These are phyloP conservation scores for Habrosyne pyritoides DNA, from an alignment of 2,888 invertebrate genomes.

Conservation along the genomic window DNA sequence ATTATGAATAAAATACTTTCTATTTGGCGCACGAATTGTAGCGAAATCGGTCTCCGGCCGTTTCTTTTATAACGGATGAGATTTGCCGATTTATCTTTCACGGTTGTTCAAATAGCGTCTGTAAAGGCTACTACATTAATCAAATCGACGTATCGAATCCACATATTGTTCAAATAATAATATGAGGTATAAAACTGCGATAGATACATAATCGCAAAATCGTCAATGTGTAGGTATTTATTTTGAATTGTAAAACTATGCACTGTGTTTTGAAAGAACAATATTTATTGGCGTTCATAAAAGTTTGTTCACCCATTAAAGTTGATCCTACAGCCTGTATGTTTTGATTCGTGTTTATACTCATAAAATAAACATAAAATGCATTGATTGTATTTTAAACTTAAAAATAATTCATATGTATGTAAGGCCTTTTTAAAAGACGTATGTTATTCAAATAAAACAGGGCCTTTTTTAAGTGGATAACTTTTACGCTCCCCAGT, in stretches of 20 bases:
- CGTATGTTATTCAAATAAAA: too few species aligned
- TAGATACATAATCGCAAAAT: background rate
- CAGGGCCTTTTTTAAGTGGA: too few species aligned
- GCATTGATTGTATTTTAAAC: too few species aligned
- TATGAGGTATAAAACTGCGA: background rate
- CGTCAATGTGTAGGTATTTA: too few species aligned
- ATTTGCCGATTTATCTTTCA: conserved; percentile 3
- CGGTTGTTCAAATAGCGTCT: background rate
- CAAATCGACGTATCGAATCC: background rate
- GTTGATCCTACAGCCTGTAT: too few species aligned
- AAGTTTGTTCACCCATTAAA: too few species aligned
- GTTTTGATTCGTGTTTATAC: too few species aligned
- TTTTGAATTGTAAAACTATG: background rate
- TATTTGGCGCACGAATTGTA: background rate
- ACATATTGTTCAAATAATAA: background rate
- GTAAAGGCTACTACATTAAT: background rate
- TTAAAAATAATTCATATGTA: too few species aligned
- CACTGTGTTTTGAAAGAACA: background rate
- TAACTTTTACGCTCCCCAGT: too few species aligned
- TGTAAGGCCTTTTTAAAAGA: too few species aligned
- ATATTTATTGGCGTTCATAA: background rate
- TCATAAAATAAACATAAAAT: too few species aligned
- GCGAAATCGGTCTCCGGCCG: background rate
- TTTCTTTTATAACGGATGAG: background rate
- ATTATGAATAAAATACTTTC: background rate